Evolutionary conservation across 1,140 invertebrate species (phyloP), one percentile per base, ranked within the genome.

Genomic region (Platorchestia sp.): DNA sequence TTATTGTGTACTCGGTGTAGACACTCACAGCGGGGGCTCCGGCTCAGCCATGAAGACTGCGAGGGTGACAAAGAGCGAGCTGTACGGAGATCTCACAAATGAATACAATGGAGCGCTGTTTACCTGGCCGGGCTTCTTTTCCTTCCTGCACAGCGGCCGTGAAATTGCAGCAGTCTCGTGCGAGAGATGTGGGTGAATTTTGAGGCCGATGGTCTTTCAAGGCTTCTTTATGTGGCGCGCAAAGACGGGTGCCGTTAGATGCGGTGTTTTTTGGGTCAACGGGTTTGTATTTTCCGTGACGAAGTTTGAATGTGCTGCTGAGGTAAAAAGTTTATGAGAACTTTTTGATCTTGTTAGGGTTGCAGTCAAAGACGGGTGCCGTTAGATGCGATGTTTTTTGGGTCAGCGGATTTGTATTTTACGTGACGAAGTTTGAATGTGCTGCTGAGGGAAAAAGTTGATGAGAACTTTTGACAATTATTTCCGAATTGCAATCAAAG

Each of bases 1-100:
- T 93, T 93, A 93, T 93, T 93, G 91, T 93, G 45, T 40, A 44
- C 45, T 93, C 91, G 40, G 91, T 93, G 91, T 93, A 93, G 91
- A 93, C 91, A 93, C 91, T 42, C 91, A 5, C 45, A 19, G 43
- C 91, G 45, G 91, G 91, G 43, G 45, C 44, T 7, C 91, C 0
- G 41, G 41, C 87, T 90, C 87, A 10, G 44, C 87, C 41, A 44
- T 90, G 87, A 90, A 43, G 44, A 22, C 41, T 90, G 41, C 27
- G 87, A 90, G 42, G 87, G 87, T 90, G 87, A 90, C 87, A 90
- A 90, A 90, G 87, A 42, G 87, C 19, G 44, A 90, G 19, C 87
- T 36, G 16, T 45, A 44, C 44, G 10, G 10, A 27, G 6, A 42
- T 43, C 41, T 42, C 87, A 90, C 87, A 90, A 90, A 90, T 90